Percentiles rank a stretch among this genome's conserved stretches.
phyloP scores from a whole-genome alignment of 2,113 vertebrate species.

The Brachyistius frenatus region DNA sequence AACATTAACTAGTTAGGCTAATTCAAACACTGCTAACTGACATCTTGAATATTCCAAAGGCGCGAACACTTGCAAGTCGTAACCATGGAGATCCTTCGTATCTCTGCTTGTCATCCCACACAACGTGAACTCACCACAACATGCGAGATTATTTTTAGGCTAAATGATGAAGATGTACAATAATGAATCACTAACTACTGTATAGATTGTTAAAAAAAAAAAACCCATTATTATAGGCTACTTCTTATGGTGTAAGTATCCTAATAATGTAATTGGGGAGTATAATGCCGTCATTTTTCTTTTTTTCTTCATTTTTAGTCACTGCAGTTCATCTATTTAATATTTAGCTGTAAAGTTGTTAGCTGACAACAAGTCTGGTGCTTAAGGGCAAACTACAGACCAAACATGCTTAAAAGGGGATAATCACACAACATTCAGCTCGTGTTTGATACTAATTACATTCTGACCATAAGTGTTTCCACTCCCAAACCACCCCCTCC shows the following conservation, averaged over 20 bases:
- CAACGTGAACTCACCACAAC: no score
- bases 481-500: slow-evolving; percentile 1
- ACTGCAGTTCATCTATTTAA: neutral
- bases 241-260: neutral
- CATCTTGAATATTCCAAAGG: no score
- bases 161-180: no score
- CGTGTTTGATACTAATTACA: slow-evolving; percentile 46
- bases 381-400: neutral
- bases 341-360: neutral
- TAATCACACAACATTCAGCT: slow-evolving; percentile 22
- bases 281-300: neutral
- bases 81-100: no score
- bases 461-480: slow-evolving; percentile 6
- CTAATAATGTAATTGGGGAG: neutral
- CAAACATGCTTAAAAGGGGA: slow-evolving; percentile 20
- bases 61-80: no score
- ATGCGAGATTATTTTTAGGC: no score
- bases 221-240: no score
- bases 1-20: neutral
- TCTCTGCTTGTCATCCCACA: no score
- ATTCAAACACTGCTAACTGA: neutral
- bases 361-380: neutral
- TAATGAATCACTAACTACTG: no score
- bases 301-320: neutral
- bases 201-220: no score